Evolutionary conservation across 1,140 invertebrate species (phyloP).

Genomic region (Bombus picipes): DNA sequence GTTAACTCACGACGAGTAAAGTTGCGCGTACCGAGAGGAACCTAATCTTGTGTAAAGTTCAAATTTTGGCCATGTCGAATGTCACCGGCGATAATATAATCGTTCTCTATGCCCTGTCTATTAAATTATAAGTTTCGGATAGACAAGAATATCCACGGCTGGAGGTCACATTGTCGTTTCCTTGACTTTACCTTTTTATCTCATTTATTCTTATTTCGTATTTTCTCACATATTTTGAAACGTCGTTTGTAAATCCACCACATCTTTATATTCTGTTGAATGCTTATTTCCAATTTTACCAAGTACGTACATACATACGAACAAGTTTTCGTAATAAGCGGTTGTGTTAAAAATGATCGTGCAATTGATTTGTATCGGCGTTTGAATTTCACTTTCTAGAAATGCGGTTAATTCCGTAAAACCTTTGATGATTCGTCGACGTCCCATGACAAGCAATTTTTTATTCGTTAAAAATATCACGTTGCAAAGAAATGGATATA

Average conservation of each 20-base stretch:
- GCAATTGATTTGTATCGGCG: neutral
- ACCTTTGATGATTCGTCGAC: neutral
- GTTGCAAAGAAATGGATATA: neutral
- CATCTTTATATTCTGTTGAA: neutral
- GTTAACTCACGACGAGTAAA: neutral
- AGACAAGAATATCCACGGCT: neutral
- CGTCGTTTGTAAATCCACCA: neutral
- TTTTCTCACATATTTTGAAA: neutral
- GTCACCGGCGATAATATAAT: slow-evolving; percentile 5
- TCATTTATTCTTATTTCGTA: neutral
- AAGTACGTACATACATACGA: neutral
- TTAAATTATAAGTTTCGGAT: neutral
- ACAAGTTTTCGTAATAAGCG: neutral
- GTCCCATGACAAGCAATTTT: neutral
- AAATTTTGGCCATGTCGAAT: slow-evolving; percentile 8
- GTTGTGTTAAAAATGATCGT: neutral
- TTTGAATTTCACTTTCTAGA: neutral
- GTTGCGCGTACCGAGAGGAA: neutral
- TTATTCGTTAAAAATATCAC: neutral
- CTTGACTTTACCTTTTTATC: neutral
- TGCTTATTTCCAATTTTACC: slow-evolving; percentile 16
- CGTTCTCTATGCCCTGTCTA: neutral
- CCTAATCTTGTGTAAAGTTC: slow-evolving; percentile 29
- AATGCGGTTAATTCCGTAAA: neutral
- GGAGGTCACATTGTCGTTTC: neutral